Conservation (phyloP, 2,113 vertebrate genomes). For the Ursus arctos region DNA sequence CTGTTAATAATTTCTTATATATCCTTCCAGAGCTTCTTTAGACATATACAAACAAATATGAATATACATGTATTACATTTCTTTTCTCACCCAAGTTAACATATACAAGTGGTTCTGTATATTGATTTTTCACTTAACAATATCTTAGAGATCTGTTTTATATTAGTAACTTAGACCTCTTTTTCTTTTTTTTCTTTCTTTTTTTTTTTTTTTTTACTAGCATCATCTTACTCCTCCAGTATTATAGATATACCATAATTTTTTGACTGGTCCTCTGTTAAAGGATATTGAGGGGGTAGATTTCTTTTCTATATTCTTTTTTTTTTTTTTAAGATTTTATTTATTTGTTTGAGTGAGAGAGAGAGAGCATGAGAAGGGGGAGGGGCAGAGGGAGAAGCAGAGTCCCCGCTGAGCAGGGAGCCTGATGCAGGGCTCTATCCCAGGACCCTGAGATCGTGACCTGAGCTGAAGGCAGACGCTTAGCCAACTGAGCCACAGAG, state of each 20-base stretch:
- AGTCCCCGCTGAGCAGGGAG: too few relatives aligned
- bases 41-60: neutral
- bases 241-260: neutral
- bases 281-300: neutral
- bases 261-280: neutral
- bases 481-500: too few relatives aligned
- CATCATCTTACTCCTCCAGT: neutral
- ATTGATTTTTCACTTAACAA: neutral
- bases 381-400: too few relatives aligned
- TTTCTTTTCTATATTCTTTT: constrained; percentile 29
- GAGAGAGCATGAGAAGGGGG: too few relatives aligned
- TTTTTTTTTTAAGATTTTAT: neutral
- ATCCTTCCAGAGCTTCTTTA: neutral
- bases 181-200: neutral
- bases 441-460: too few relatives aligned
- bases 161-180: neutral
- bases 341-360: too few relatives aligned
- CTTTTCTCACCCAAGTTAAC: neutral
- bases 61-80: neutral
- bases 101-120: neutral
- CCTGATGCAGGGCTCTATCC: too few relatives aligned
- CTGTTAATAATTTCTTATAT: neutral
- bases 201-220: neutral
- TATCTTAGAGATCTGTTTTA: neutral
- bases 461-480: too few relatives aligned